Conservation (phyloP, 37 sponge, comb jelly and placozoan species). For the Petrosia ficiformis region DNA sequence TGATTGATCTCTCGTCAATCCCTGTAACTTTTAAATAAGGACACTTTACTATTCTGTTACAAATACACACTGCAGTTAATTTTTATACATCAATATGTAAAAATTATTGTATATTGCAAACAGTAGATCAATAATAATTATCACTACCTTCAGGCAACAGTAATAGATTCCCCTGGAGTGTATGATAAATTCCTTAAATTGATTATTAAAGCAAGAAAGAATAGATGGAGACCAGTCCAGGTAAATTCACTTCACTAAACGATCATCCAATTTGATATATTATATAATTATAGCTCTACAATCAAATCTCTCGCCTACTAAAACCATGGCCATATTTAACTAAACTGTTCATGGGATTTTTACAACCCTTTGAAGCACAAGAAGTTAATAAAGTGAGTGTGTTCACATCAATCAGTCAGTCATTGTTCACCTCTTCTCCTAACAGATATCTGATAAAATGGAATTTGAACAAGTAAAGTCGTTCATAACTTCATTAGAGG, state of each 20-base stretch:
- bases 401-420: no score
- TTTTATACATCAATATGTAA: no score
- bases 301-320: slow-evolving; percentile 16
- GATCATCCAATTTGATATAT: no score
- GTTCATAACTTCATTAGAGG: background rate
- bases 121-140: no score
- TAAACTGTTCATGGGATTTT: slow-evolving; percentile 57
- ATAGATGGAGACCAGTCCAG: slow-evolving; percentile 23
- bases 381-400: slow-evolving; percentile 42
- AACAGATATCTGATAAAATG: background rate
- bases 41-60: no score
- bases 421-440: no score
- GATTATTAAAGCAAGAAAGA: slow-evolving; percentile 15
- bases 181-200: slow-evolving; percentile 59
- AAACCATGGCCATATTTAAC: slow-evolving; percentile 65
- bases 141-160: slow-evolving; percentile 22
- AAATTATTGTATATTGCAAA: no score
- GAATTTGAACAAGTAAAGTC: background rate
- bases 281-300: no score
- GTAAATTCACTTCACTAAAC: slow-evolving; percentile 6
- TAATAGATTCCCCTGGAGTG: slow-evolving; percentile 11
- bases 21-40: no score
- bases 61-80: no score
- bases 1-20: no score
- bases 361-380: slow-evolving; percentile 36